phyloP scores from a whole-genome alignment of 2,797 vertebrate species.

The Sphenopsis melanotis region DNA sequence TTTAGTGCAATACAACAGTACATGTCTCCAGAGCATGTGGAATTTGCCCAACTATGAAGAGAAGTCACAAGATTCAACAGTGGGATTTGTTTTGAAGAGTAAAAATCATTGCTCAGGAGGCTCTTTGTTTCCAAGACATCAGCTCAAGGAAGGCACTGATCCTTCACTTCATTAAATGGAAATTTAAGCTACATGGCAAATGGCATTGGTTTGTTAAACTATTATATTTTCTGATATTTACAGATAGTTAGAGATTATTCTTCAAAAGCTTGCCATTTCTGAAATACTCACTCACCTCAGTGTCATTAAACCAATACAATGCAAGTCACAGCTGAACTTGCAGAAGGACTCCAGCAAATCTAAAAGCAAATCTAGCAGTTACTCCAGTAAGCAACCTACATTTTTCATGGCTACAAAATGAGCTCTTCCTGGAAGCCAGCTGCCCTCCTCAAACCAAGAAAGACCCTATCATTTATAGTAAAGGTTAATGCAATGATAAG shows the following conservation, averaged over 20 bases:
- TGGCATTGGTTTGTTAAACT: neutral
- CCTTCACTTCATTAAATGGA: neutral
- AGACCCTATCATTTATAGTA: slow-evolving; percentile 1
- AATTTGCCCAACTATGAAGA: neutral
- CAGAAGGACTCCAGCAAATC: neutral
- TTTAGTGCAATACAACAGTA: too few relatives aligned
- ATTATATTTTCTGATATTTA: neutral
- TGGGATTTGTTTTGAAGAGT: neutral
- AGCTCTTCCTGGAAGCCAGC: neutral
- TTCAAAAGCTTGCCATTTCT: neutral
- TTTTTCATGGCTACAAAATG: neutral
- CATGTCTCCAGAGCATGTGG: fast-evolving
- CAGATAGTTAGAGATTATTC: neutral
- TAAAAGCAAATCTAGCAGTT: neutral
- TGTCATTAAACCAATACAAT: neutral
- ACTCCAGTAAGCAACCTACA: neutral
- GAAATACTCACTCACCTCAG: neutral
- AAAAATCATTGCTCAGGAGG: neutral
- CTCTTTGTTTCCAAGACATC: neutral
- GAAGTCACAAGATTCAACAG: neutral
- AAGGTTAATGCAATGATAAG: slow-evolving; percentile 4
- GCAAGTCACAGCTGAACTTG: neutral
- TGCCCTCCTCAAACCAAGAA: neutral
- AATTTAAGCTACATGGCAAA: neutral
- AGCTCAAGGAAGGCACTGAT: neutral